These are phyloP conservation scores for Margarornis squamiger DNA, from an alignment of 2,797 vertebrate species.

Conservation along the genomic window DNA sequence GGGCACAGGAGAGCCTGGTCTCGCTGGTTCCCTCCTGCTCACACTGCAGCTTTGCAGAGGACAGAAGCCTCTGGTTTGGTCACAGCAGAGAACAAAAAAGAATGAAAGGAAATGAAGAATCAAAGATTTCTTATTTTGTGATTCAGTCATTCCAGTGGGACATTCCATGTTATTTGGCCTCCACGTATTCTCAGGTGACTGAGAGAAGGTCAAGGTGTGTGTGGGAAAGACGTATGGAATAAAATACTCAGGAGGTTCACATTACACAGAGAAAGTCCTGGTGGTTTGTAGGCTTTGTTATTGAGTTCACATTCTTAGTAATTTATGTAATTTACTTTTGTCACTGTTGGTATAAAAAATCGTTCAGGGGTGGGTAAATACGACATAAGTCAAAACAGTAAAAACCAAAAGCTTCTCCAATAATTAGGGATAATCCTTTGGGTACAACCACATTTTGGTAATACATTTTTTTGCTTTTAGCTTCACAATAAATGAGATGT, in stretches of 20 bases:
- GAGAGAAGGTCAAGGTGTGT: not conserved
- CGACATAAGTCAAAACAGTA: not conserved
- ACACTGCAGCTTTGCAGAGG: not conserved
- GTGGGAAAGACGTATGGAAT: not conserved
- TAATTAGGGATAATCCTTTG: not conserved
- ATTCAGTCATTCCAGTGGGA: not conserved
- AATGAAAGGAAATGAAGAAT: not conserved
- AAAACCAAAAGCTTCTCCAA: not conserved
- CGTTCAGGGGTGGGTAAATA: not conserved
- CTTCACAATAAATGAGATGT: not conserved
- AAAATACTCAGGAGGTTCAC: not conserved
- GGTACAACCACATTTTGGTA: not conserved
- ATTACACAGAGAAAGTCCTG: not conserved
- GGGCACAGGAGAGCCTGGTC: too few species aligned
- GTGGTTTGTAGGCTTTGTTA: not conserved
- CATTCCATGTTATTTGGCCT: not conserved
- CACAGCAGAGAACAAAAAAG: not conserved
- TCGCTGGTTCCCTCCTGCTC: not conserved
- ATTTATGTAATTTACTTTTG: not conserved
- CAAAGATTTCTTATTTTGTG: not conserved
- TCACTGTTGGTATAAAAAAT: not conserved
- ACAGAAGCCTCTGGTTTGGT: not conserved
- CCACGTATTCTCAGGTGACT: fast-evolving
- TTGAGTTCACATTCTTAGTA: not conserved
- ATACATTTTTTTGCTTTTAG: not conserved